Evolutionary conservation across 1,140 invertebrate genomes (phyloP), one percentile per base, ranked within the genome.

Genomic region (Drosophila pallidifrons): DNA sequence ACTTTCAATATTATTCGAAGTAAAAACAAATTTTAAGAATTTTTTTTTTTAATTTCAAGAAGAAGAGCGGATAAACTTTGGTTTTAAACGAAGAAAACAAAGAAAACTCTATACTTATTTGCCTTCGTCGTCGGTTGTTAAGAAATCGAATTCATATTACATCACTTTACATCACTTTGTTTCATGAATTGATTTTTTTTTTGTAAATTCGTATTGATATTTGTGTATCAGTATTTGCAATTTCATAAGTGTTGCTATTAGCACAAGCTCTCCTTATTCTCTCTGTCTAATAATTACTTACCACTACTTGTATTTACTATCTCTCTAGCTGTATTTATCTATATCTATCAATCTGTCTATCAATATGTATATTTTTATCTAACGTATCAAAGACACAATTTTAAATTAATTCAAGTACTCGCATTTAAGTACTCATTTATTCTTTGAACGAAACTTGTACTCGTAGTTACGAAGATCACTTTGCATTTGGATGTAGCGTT

Each of bases 401-500:
- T 25, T 57, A 11, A n/a, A 57, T 57, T 57, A 15, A 35, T 41
- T 35, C 35, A 57, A 87, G 71, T 86, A 82, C 79, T 82, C 69
- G 69, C 80, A 72, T 66, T 72, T 54, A 74, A 82, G 65, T 82
- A 82, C 79, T 74, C 54, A 76, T 85, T 68, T 64, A 82, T 87
- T 87, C 57, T 70, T 89, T 85, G 77, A 85, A 89, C 71, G 81
- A 88, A 75, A 76, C 77, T 85, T 81, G 83, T 88, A 88, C 74
- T 88, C 81, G 86, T 88, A 88, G 85, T 85, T 88, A 75, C 85
- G 66, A 85, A 54, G 77, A 89, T 79, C 85, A 88, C 85, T 85
- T 89, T 88, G 85, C 85, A 88, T 88, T 88, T 88, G 85, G 85
- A 88, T 88, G 85, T 88, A 88, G 85, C 85, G 75, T 90, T 89